Conservation (phyloP, 2,797 vertebrate species). For the Gastrophryne carolinensis region DNA sequence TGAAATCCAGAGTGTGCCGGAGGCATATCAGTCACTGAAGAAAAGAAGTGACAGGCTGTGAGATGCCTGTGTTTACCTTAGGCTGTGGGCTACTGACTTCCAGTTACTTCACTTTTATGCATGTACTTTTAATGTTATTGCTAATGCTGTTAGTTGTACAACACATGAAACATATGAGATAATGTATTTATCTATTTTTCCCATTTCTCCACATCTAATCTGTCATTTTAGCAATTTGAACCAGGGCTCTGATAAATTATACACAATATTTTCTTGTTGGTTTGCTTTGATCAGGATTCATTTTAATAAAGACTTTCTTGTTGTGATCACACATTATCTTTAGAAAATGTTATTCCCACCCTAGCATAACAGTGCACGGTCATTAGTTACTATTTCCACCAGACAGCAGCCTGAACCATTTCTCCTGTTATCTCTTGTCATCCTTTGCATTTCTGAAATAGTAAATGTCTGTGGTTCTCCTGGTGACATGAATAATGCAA, state of each 20-base stretch:
- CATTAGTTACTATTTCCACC: constrained; percentile 10
- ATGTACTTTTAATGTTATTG: too few relatives aligned
- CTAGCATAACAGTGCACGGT: constrained; percentile 1
- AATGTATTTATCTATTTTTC: not conserved
- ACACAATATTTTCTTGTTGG: not conserved
- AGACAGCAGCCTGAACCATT: constrained; percentile 33
- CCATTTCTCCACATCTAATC: not conserved
- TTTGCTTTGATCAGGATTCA: not conserved
- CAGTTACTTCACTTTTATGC: too few relatives aligned
- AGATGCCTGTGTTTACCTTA: too few relatives aligned
- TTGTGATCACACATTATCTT: not conserved
- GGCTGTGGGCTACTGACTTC: too few relatives aligned
- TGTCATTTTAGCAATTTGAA: not conserved
- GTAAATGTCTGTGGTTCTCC: constrained; percentile 32
- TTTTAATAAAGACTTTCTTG: constrained; percentile 11
- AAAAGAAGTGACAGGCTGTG: too few relatives aligned
- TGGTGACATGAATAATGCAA: constrained; percentile 53
- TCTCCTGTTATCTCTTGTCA: constrained; percentile 45
- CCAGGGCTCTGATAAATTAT: not conserved
- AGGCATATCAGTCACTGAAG: too few relatives aligned
- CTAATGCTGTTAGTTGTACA: too few relatives aligned
- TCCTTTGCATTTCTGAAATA: constrained; percentile 39
- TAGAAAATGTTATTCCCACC: constrained; percentile 1
- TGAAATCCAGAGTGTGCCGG: too few relatives aligned
- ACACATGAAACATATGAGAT: not conserved